Conservation (phyloP, 1,140 invertebrate species). For the Laupala kohalensis region DNA sequence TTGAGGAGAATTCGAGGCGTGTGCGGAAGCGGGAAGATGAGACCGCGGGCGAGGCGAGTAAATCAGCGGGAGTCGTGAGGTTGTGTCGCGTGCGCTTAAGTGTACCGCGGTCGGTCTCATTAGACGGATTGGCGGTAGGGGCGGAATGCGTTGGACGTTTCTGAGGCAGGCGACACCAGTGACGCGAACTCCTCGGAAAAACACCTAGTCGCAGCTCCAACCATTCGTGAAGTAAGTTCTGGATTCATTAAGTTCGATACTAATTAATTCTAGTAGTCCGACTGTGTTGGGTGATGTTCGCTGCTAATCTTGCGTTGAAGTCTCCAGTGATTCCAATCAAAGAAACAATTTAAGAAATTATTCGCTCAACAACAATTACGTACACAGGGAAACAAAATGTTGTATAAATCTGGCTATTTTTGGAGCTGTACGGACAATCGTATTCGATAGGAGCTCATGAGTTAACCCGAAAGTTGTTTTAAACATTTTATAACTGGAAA, state of each 20-base stretch:
- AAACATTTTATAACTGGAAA: not conserved
- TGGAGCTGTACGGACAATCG: not conserved
- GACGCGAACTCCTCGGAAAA: not conserved
- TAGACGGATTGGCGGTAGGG: not conserved
- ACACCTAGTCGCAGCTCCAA: not conserved
- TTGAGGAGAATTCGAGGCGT: not conserved
- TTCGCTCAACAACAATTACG: too few relatives aligned
- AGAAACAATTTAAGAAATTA: too few relatives aligned
- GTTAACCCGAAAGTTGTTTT: not conserved
- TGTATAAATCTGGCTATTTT: not conserved
- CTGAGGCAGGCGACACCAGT: too few relatives aligned
- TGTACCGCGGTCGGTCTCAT: not conserved
- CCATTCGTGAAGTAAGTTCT: too few relatives aligned
- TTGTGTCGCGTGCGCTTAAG: not conserved
- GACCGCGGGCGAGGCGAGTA: not conserved
- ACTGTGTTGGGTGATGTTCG: too few relatives aligned
- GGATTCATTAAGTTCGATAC: too few relatives aligned
- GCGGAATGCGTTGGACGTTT: not conserved
- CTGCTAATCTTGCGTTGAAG: too few relatives aligned
- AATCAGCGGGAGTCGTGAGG: too few relatives aligned
- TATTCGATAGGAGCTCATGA: not conserved
- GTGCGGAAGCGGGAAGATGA: not conserved
- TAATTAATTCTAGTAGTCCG: too few relatives aligned
- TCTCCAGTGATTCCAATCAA: too few relatives aligned
- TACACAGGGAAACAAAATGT: too few relatives aligned